phyloP scores from a whole-genome alignment of 2,113 vertebrate genomes.

The Passer domesticus region DNA sequence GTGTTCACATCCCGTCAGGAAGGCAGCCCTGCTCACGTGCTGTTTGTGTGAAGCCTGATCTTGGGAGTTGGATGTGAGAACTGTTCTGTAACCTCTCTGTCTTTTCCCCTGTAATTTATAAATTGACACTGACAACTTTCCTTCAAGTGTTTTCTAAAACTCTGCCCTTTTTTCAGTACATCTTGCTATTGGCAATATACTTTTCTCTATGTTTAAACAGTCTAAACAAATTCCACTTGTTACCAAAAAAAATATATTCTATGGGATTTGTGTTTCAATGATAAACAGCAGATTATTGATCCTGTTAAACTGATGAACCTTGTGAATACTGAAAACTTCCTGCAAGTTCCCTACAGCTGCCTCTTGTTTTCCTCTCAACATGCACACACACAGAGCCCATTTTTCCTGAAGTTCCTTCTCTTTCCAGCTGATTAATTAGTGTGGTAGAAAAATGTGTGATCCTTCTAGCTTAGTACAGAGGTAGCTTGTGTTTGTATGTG shows the following conservation, averaged over 20 bases:
- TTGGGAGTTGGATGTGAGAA: neutral
- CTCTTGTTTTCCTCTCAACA: neutral
- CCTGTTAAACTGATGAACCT: neutral
- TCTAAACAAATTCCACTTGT: neutral
- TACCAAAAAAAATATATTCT: neutral
- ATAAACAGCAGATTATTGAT: neutral
- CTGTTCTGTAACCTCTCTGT: neutral
- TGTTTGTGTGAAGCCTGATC: neutral
- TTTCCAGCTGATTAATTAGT: neutral
- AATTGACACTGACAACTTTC: neutral
- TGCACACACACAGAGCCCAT: neutral
- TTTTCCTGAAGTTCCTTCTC: neutral
- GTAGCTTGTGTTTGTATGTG: neutral
- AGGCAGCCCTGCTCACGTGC: accelerated
- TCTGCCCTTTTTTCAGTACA: neutral
- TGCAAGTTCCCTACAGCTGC: neutral
- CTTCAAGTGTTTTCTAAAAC: neutral
- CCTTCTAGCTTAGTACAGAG: neutral
- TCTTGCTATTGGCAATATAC: neutral
- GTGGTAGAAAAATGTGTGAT: neutral
- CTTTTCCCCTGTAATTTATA: neutral
- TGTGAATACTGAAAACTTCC: neutral
- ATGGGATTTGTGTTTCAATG: neutral
- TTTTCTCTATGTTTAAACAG: neutral
- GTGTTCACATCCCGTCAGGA: neutral